phyloP scores from a whole-genome alignment of 2,797 vertebrate species.

The Betta splendens region DNA sequence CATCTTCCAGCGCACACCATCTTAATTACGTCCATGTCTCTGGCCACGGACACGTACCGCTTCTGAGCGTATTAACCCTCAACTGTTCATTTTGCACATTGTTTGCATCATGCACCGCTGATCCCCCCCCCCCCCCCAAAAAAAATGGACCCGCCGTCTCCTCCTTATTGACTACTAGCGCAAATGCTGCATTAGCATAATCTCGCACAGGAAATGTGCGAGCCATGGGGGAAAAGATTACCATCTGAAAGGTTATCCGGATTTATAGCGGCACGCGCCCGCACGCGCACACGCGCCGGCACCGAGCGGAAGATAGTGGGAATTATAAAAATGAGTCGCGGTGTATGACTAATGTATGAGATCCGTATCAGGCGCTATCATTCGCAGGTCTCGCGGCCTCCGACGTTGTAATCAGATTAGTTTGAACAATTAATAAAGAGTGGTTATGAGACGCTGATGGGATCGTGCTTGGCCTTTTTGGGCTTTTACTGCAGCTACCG shows the following conservation, averaged over 20 bases:
- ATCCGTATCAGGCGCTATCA: constrained; percentile 35
- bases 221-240: constrained; percentile 61
- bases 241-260: constrained; percentile 71
- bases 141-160: constrained; percentile 15
- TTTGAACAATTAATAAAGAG: constrained; percentile 27
- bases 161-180: constrained; percentile 33
- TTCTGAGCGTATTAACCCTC: neutral
- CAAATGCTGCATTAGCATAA: constrained; percentile 78
- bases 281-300: constrained; percentile 9
- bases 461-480: constrained; percentile 21
- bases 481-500: constrained; percentile 1
- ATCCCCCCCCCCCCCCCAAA: too few relatives aligned
- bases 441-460: constrained; percentile 27
- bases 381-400: constrained; percentile 22
- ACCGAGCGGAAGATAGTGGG: constrained; percentile 14
- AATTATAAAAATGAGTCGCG: constrained; percentile 23
- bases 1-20: neutral
- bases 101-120: neutral
- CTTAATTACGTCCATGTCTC: neutral
- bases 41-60: neutral
- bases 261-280: constrained; percentile 26
- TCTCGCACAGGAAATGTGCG: constrained; percentile 53
- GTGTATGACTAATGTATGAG: constrained; percentile 11
- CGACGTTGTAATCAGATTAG: constrained; percentile 31
- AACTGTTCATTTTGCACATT: constrained; percentile 2